phyloP scores from a whole-genome alignment of 2,113 vertebrate species.

The Micromys minutus region DNA sequence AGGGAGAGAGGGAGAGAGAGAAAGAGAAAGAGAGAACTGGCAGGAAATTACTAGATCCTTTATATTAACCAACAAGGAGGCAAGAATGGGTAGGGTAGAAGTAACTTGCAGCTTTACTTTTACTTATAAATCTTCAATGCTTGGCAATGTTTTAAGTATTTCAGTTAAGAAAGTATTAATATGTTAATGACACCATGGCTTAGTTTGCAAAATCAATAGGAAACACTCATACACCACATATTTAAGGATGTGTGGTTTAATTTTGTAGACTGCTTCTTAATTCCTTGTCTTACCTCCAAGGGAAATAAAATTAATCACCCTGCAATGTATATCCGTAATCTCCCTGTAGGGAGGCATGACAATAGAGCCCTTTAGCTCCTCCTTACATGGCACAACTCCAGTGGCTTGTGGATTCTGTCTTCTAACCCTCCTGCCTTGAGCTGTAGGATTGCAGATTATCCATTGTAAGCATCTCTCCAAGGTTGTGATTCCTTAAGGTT shows the following conservation, averaged over 20 bases:
- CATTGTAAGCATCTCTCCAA: not conserved
- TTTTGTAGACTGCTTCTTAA: not conserved
- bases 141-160: not conserved
- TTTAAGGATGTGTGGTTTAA: not conserved
- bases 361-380: not conserved
- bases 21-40: too few relatives aligned
- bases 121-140: not conserved
- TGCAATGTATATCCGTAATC: not conserved
- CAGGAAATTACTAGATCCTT: not conserved
- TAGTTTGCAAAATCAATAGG: not conserved
- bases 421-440: too few relatives aligned
- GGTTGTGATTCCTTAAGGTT: fast-evolving
- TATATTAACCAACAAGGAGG: not conserved
- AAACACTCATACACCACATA: not conserved
- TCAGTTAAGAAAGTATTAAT: not conserved
- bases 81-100: not conserved
- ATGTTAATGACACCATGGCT: not conserved
- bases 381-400: not conserved
- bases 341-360: not conserved
- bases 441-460: not conserved
- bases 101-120: not conserved
- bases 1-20: too few relatives aligned
- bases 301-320: not conserved
- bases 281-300: not conserved
- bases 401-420: not conserved